Base-by-base conservation (phyloP, 2,797 vertebrate genomes). In the Cryptoprocta ferox region DNA sequence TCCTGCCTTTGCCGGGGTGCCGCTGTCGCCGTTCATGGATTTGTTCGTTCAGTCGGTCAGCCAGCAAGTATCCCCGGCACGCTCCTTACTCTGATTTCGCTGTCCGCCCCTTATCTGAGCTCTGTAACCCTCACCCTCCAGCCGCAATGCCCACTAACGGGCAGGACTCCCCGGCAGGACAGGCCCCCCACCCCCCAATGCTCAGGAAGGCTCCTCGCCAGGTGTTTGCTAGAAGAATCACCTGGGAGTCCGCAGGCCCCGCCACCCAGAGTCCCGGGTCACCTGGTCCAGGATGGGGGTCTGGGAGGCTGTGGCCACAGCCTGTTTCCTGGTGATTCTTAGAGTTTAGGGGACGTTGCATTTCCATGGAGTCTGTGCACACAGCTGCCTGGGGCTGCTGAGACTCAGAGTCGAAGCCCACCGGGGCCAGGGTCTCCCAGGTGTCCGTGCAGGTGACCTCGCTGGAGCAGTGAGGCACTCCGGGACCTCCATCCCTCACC, bases 201-300 rank as follows among this genome's bases (percentile, higher is more conserved):
- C 42, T 2, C 26, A 42, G 73, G 48, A 68, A 3, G 26, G 4
- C 70, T 13, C 19, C 9, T 15, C 3, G 11, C 35, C 13, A 42
- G 28, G 28, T 24, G 30, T 61, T 61, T 42, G 37, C 39, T 26
- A 45, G 71, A 26, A 85, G 11, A 10, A 48, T n/a, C 3, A 2
- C 28, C 11, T 4, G 19, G 4, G 19, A 21, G 35, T 8, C n/a
- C 37, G 35, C 71, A 78, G 70, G 59, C 18, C 37, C 42, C 2
- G 0, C 8, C 45, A 15, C 30, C 2, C 3, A 4, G 30, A 3
- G 8, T 37, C 30, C 2, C 0, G 24, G 15, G 26, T 18, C 3
- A 5, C 15, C 28, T 66, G 30, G 35, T 42, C 71, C 35, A 10
- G 61, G 35, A 1, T 21, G 15, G 11, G 26, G 28, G 1, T 32